Evolutionary conservation across 2,113 vertebrate species (phyloP).

Genomic region (Egretta garzetta): DNA sequence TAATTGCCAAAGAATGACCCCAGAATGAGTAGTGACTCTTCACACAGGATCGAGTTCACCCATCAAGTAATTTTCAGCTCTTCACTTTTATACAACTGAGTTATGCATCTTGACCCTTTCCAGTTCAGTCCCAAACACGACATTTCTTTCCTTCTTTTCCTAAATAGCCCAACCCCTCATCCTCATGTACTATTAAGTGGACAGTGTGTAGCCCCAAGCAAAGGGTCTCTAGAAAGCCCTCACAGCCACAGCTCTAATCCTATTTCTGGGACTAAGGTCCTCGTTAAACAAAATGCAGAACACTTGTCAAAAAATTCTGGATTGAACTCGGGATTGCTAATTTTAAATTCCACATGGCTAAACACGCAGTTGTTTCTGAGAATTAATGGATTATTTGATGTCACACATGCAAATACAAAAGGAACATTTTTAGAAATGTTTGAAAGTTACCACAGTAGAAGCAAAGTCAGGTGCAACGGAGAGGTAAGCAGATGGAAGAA

Average conservation of each 20-base stretch:
- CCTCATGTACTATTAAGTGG: accelerated
- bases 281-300: neutral
- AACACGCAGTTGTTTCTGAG: neutral
- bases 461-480: neutral
- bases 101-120: neutral
- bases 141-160: neutral
- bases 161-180: accelerated
- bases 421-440: neutral
- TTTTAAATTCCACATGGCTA: neutral
- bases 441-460: neutral
- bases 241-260: accelerated
- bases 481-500: neutral
- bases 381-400: neutral
- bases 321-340: neutral
- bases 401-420: neutral
- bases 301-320: neutral
- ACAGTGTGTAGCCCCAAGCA: neutral
- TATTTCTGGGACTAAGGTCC: neutral
- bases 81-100: neutral
- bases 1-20: accelerated
- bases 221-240: neutral
- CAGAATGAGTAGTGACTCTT: neutral
- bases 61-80: neutral
- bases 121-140: neutral
- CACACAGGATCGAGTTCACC: neutral